These are phyloP conservation scores for Calliphora vicina DNA, from an alignment of 1,140 invertebrate species.

Conservation along the genomic window DNA sequence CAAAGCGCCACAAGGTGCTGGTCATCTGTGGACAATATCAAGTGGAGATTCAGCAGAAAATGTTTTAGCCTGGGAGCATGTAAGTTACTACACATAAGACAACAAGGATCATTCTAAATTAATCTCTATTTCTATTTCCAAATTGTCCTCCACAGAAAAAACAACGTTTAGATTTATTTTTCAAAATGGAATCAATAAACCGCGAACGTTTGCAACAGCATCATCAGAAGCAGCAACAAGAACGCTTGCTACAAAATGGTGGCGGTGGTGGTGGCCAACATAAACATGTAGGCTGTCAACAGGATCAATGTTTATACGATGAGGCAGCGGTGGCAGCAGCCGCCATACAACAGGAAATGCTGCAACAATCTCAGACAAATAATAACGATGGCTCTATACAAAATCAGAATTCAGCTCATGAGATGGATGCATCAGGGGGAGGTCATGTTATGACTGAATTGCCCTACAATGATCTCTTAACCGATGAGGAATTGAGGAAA, in stretches of 20 bases:
- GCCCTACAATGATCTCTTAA: conserved; percentile 57
- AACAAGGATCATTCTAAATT: too few relatives aligned
- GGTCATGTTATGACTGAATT: conserved; percentile 36
- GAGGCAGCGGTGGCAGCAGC: conserved; percentile 56
- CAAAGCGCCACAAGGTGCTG: conserved; percentile 82
- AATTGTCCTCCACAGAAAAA: conserved; percentile 50
- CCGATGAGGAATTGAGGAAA: conserved; percentile 60
- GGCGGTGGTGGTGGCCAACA: conserved; percentile 37
- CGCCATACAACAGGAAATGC: conserved; percentile 55
- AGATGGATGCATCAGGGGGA: not conserved
- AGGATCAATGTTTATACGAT: conserved; percentile 49
- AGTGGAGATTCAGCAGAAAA: conserved; percentile 67
- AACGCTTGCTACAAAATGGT: conserved; percentile 40
- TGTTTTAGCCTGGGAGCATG: conserved; percentile 62
- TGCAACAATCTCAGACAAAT: conserved; percentile 12
- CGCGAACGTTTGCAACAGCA: conserved; percentile 57
- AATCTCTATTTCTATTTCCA: too few relatives aligned
- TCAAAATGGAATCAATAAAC: conserved; percentile 62
- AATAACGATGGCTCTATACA: not conserved
- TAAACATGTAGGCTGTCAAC: conserved; percentile 34
- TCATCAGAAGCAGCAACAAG: conserved; percentile 44
- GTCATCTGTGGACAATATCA: conserved; percentile 85
- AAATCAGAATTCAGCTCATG: conserved; percentile 30
- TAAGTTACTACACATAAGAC: conserved; percentile 42
- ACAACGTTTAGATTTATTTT: conserved; percentile 61